phyloP scores from a whole-genome alignment of 2,113 vertebrate species.

The Myxocyprinus asiaticus region DNA sequence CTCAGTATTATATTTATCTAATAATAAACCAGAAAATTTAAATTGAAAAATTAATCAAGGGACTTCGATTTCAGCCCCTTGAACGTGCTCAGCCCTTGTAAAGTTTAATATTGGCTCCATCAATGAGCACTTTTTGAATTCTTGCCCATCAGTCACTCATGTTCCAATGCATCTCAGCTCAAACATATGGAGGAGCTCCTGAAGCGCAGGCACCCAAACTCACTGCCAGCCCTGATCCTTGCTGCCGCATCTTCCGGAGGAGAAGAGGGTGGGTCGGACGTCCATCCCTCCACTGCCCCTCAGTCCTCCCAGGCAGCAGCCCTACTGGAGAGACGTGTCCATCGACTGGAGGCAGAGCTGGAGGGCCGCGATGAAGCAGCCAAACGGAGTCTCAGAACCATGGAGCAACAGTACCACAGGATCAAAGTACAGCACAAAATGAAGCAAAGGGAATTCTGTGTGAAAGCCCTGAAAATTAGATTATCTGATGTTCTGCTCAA shows the following conservation, averaged over 20 bases:
- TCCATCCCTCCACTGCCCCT: slow-evolving; percentile 52
- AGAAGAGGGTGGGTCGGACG: accelerated
- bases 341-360: slow-evolving; percentile 87
- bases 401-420: slow-evolving; percentile 91
- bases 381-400: slow-evolving; percentile 83
- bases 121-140: background rate
- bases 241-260: slow-evolving; percentile 78
- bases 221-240: slow-evolving; percentile 87
- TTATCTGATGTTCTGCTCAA: no score
- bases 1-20: no score
- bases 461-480: no score
- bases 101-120: no score
- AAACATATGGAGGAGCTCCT: slow-evolving; percentile 92
- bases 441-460: no score
- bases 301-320: slow-evolving; percentile 60
- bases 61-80: no score
- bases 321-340: slow-evolving; percentile 85
- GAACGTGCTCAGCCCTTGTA: no score
- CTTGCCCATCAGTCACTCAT: background rate
- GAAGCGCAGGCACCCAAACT: slow-evolving; percentile 86
- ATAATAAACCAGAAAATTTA: no score
- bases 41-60: no score
- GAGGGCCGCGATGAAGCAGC: slow-evolving; percentile 89
- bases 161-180: slow-evolving; percentile 72
- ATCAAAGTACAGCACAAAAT: slow-evolving; percentile 80